Evolutionary conservation across 2,113 vertebrate species (phyloP), one percentile per base, ranked within the genome.

Genomic region (Lepus americanus): DNA sequence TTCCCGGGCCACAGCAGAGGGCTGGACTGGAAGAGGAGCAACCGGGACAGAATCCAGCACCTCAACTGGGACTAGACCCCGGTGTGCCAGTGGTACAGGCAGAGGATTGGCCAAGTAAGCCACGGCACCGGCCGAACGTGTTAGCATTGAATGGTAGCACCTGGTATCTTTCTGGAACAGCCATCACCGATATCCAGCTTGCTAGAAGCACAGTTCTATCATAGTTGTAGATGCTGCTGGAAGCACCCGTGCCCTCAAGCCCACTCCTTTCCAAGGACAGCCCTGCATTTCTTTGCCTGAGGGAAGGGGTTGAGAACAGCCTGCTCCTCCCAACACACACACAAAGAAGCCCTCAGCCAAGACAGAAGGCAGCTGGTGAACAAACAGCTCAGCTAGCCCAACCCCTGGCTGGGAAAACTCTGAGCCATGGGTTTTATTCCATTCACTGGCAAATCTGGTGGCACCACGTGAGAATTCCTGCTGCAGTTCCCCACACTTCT

Each of bases 341-440:
- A 19, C 64, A 27, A 0, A 87, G 36, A 23, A 31, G 64, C 33
- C 59, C 3, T 36, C 20, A 61, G 33, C 20, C 44, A 33, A 49
- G 11, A 9, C 51, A 25, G 16, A 73, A 61, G 80, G 25, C 29
- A 1, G 39, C 0, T 11, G 33, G 5, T 59, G 49, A 72, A 20
- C 53, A 27, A 25, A 12, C 12, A 29, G 23, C 16, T 1, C 9
- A 1, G 11, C 22, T 8, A 0, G 4, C 14, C 27, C 16, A 0
- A 0, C 0, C 20, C 44, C 22, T 64, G 33, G 6, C 8, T 8
- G 80, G 55, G 22, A 33, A 77, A 33, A 59, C 73, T 8, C 19
- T 2, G 61, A 31, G 64, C 22, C 73, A 33, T 0, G 1, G 3
- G 22, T 27, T 72, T 69, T 11, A 69, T 6, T 3, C 8, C 0